Evolutionary conservation across 2,113 vertebrate genomes (phyloP).

Genomic region (Ondatra zibethicus): DNA sequence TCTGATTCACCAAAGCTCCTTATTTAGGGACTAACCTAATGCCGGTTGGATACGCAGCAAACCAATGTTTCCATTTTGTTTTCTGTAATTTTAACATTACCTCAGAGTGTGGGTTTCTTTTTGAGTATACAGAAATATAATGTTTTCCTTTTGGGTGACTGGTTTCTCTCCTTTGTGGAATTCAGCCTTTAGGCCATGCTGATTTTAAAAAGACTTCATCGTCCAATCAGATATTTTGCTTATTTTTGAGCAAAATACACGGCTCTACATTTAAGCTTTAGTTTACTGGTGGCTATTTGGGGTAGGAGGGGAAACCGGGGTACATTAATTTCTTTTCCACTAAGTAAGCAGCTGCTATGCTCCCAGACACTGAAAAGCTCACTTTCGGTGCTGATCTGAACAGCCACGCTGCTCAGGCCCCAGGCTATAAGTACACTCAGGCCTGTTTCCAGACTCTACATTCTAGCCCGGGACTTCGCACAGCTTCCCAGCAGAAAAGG

Average conservation of each 20-base stretch:
- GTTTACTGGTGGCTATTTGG: not conserved
- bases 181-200: not conserved
- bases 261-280: not conserved
- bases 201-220: not conserved
- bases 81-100: constrained; percentile 27
- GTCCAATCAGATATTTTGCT: not conserved
- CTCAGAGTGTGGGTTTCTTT: not conserved
- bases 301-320: not conserved
- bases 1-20: not conserved
- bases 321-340: constrained; percentile 34
- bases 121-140: not conserved
- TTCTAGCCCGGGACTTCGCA: not conserved
- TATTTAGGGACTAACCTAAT: not conserved
- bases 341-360: not conserved
- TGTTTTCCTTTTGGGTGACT: not conserved
- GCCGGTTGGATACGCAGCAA: not conserved
- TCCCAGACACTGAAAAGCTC: not conserved
- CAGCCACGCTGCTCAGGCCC: not conserved
- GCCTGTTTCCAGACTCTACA: not conserved
- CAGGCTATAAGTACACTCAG: not conserved
- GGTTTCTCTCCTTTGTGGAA: constrained; percentile 32
- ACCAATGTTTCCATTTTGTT: not conserved
- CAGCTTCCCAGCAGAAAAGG: not conserved
- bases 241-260: constrained; percentile 3
- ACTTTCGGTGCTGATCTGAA: not conserved